Conservation (phyloP, 2,888 invertebrate species). For the Tanypteryx hageni region DNA sequence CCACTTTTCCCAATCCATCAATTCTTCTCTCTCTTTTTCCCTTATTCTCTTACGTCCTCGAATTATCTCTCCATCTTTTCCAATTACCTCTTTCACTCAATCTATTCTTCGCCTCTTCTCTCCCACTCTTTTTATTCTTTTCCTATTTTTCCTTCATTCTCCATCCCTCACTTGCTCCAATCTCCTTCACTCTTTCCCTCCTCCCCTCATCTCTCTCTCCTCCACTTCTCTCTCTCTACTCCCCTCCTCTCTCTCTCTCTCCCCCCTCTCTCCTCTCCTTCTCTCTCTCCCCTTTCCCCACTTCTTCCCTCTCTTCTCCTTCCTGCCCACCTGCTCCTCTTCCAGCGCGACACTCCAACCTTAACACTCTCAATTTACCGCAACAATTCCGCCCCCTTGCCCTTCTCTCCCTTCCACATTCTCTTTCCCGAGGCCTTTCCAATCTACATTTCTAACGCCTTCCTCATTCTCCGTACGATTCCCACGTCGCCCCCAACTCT, state of each 20-base stretch:
- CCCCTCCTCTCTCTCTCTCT: not conserved
- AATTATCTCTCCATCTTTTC: not conserved
- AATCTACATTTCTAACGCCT: too few species aligned
- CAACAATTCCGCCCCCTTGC: not conserved
- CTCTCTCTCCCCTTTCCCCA: not conserved
- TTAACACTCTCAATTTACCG: constrained; percentile 2
- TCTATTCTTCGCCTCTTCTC: not conserved
- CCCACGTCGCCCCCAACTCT: too few species aligned
- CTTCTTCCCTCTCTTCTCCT: not conserved
- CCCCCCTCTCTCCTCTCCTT: not conserved
- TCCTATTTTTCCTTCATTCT: not conserved
- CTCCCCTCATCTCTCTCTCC: not conserved
- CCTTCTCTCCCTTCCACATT: not conserved
- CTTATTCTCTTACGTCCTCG: not conserved
- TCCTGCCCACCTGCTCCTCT: not conserved
- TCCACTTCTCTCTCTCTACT: not conserved
- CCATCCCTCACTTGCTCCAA: not conserved
- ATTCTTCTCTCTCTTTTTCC: not conserved
- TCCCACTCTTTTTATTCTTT: too few species aligned
- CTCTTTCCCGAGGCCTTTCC: too few species aligned
- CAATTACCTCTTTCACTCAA: not conserved
- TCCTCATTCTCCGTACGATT: too few species aligned
- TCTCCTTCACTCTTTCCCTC: not conserved
- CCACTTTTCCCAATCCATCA: not conserved
- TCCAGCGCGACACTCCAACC: not conserved